Base-by-base conservation (phyloP, 2,888 invertebrate species). In the Parasteatoda lunata region DNA sequence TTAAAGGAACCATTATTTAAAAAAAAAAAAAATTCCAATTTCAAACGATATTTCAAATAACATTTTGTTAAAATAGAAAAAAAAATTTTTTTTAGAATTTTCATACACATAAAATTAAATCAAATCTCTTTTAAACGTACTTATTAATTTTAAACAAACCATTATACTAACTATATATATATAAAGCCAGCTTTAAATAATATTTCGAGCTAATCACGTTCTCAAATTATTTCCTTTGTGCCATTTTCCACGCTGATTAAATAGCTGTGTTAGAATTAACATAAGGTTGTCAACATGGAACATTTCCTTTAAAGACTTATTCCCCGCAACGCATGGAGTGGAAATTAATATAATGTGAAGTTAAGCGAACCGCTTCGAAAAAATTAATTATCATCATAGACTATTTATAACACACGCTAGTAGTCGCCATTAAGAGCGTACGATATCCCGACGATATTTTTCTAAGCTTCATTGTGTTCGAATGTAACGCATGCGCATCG, bases 401-500 rank as follows among this genome's bases (percentile, higher is more conserved):
- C 85, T 85, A 85, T 85, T 79, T 85, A 85, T 85, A 85, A 79
- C 52, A 47, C 52, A 45, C 71, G 13, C 68, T 69, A 83, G 83
- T 75, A 72, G 47, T 69, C 48, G 59, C 84, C 77, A 84, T 84
- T 84, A 84, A 70, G 65, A 54, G 47, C 49, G 49, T 45, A 65
- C 59, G 59, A 59, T 59, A 68, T 51, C 71, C 49, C 64, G 59
- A 15, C 72, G 84, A 72, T 78, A 84, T 84, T 84, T 84, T 84
- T 78, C 66, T 66, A 71, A 77, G 75, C 49, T 47, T 78, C 76
- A 73, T 85, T 85, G 79, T 85, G 49, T 54, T 13, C 70, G 54
- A 47, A 47, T 76, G 84, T 80, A 71, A 85, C 85, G 85, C 85
- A 85, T 85, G 85, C 85, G 85, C 85, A 76, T 85, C 85, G 59